These are phyloP conservation scores for Heliconius melpomene DNA, from an alignment of 1,140 invertebrate genomes.

Conservation along the genomic window DNA sequence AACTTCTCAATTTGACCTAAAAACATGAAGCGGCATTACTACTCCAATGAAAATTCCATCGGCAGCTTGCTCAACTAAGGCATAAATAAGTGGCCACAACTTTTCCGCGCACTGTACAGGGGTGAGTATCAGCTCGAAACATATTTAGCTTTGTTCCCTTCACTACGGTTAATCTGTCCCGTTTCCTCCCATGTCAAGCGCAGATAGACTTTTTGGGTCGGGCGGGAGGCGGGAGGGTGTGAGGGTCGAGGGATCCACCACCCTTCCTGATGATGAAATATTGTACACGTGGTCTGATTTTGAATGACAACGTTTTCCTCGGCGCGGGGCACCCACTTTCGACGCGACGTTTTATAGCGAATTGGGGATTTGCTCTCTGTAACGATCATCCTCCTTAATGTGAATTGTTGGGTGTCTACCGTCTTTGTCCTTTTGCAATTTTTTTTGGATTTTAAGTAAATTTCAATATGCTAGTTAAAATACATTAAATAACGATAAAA, in stretches of 20 bases:
- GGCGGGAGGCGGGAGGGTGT: conserved; percentile 42
- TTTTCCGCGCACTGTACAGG: conserved; percentile 55
- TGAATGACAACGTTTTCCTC: conserved; percentile 83
- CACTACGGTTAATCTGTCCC: conserved; percentile 80
- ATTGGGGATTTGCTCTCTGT: conserved; percentile 70
- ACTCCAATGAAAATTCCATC: conserved; percentile 16
- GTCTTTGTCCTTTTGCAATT: conserved; percentile 18
- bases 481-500: not conserved
- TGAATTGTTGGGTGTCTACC: conserved; percentile 38
- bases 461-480: not conserved
- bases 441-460: not conserved
- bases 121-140: conserved; percentile 77
- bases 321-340: conserved; percentile 62
- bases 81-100: conserved; percentile 42
- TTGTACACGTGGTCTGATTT: conserved; percentile 85
- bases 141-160: conserved; percentile 81
- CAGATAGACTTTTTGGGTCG: conserved; percentile 80
- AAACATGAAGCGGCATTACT: not conserved
- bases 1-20: conserved; percentile 8
- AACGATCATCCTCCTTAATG: conserved; percentile 62
- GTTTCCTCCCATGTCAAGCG: conserved; percentile 79
- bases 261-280: conserved; percentile 84
- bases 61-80: conserved; percentile 16
- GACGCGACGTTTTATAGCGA: conserved; percentile 69
- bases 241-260: conserved; percentile 43